These are phyloP conservation scores for Acrocera orbiculus DNA, from an alignment of 2,888 invertebrate species.

Conservation along the genomic window DNA sequence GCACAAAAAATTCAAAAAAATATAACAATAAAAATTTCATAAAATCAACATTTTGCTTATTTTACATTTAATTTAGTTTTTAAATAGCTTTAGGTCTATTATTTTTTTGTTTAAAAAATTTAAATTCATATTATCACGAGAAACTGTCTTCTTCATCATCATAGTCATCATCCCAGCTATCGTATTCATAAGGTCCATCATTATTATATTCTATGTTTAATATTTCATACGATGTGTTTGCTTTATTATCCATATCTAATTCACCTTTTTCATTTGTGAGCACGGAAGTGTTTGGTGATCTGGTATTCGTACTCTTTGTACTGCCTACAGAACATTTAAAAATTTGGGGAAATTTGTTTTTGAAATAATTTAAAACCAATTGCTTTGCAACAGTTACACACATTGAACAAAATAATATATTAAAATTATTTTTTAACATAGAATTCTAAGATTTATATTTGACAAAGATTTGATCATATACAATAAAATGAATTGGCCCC, in stretches of 20 bases:
- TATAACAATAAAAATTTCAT: too few relatives aligned
- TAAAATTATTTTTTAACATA: too few relatives aligned
- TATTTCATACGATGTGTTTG: conserved; percentile 10
- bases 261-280: conserved; percentile 1
- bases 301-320: conserved; percentile 1
- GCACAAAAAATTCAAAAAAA: too few relatives aligned
- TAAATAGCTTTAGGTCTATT: too few relatives aligned
- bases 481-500: too few relatives aligned
- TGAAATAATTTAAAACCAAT: background rate
- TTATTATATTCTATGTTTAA: conserved; percentile 10
- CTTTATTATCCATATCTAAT: conserved; percentile 4
- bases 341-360: conserved; percentile 3
- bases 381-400: conserved; percentile 1
- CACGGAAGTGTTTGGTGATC: too few relatives aligned
- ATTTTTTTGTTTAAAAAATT: too few relatives aligned
- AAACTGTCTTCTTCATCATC: conserved; percentile 9
- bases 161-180: conserved; percentile 9
- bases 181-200: conserved; percentile 7
- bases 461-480: too few relatives aligned
- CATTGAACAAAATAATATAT: too few relatives aligned
- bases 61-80: too few relatives aligned
- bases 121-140: conserved; percentile 6
- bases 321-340: conserved; percentile 5
- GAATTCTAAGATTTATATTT: too few relatives aligned
- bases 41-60: too few relatives aligned